Evolutionary conservation across 1,140 invertebrate species (phyloP), one percentile per base, ranked within the genome.

Genomic region (Trinorchestia longiramus): DNA sequence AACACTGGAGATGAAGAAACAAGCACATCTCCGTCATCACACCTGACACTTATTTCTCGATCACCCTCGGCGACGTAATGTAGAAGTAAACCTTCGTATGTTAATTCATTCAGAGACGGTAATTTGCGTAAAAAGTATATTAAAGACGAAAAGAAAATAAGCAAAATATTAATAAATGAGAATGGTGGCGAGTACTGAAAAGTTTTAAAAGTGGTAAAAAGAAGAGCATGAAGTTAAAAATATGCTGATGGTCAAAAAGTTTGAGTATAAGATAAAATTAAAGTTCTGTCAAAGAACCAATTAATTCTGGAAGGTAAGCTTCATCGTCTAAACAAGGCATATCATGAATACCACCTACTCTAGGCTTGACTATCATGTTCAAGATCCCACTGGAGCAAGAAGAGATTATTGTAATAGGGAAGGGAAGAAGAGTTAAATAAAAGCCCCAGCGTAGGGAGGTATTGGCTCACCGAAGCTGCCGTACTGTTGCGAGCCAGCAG

Each of bases 401-500:
- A 77, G 62, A 11, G 62, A 11, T 17, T 41, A 90, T 43, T 42
- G 43, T 42, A 90, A 90, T 77, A 42, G n/a, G 43, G 8, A 42
- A 90, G 43, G 43, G 3, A 42, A 90, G 40, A n/a, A 87, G 41
- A 87, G 41, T 87, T 40, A 87, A 87, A 87, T n/a, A 6, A 3
- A 42, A 42, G 43, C 43, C 28, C 23, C 6, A 90, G 28, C 1
- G 4, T 90, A 42, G 88, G 43, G 43, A 36, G 15, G 88, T 53
- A 47, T 44, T 43, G 95, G 95, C 96, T 96, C 95, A 96, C 96
- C 96, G 42, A 96, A 96, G 62, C 96, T 96, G 44, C 96, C 96
- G 45, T 96, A 96, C 95, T 96, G 96, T 91, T 96, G 96, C 15
- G 96, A 96, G 36, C 96, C 96, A 0, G 98, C 98, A 95, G 98